These are phyloP conservation scores for Labeo rohita DNA, from an alignment of 2,113 vertebrate species.

Conservation along the genomic window DNA sequence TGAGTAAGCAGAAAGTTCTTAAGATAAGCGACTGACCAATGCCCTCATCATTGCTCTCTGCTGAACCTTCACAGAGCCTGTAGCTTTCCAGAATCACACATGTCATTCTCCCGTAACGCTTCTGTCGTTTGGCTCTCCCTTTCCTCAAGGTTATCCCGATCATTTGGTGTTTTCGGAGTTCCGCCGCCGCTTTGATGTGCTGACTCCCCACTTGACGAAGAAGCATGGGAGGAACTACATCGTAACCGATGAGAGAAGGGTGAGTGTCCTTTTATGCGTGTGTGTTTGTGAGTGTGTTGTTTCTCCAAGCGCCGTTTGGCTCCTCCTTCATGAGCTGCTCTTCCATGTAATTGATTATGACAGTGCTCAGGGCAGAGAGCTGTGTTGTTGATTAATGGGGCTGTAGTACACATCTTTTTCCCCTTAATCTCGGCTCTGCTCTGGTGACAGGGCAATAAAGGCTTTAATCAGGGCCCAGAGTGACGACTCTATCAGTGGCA, in stretches of 20 bases:
- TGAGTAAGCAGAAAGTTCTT: conserved; percentile 12
- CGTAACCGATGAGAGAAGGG: conserved; percentile 91
- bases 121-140: conserved; percentile 18
- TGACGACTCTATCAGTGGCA: conserved; percentile 39
- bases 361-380: conserved; percentile 64
- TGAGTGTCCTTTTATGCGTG: conserved; percentile 63
- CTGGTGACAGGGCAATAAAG: conserved; percentile 56
- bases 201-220: conserved; percentile 94
- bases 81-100: conserved; percentile 25
- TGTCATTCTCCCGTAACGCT: not conserved
- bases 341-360: conserved; percentile 77
- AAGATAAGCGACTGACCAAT: conserved; percentile 15
- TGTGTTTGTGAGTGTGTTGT: conserved; percentile 9
- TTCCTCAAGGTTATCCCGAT: conserved; percentile 88
- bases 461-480: conserved; percentile 55
- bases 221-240: conserved; percentile 94
- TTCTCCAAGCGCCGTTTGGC: not conserved
- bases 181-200: conserved; percentile 90
- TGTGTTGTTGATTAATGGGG: conserved; percentile 70
- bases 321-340: conserved; percentile 54
- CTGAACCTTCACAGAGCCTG: not conserved
- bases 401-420: conserved; percentile 35
- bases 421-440: conserved; percentile 41
- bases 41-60: conserved; percentile 22
- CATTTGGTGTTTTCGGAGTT: conserved; percentile 98